Percentiles rank a stretch among this genome's conserved stretches.
Conservation (phyloP, 2,797 vertebrate species). For the Picus viridis region DNA sequence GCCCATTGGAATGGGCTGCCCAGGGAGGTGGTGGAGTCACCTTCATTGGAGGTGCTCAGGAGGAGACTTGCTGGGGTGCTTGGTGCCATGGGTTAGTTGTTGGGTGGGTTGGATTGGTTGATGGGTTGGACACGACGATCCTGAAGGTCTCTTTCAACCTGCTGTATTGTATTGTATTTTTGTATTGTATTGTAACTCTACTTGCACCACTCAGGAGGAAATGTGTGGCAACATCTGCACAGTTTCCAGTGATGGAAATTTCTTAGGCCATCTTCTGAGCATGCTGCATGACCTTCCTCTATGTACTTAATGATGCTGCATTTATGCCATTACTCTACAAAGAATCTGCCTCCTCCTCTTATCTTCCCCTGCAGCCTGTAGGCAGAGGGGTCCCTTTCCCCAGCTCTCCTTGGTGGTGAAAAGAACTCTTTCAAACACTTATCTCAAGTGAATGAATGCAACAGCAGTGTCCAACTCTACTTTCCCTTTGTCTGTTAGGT, state of each 20-base stretch:
- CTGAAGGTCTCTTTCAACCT: no score
- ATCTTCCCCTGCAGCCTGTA: background rate
- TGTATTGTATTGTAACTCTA: no score
- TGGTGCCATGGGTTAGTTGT: no score
- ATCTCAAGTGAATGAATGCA: background rate
- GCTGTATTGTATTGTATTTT: no score
- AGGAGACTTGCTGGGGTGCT: no score
- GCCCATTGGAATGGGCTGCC: no score
- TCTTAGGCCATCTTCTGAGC: background rate
- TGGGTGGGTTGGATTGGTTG: no score
- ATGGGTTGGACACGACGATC: no score
- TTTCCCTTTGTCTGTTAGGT: background rate
- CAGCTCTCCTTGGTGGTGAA: background rate
- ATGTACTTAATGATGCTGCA: background rate
- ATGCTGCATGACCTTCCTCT: background rate
- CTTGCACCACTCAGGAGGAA: background rate
- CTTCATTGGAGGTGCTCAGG: no score
- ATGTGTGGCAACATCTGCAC: background rate
- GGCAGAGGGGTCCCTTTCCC: background rate
- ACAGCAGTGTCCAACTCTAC: background rate
- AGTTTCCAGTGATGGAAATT: background rate
- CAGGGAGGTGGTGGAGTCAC: no score
- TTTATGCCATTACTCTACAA: background rate
- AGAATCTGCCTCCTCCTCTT: background rate
- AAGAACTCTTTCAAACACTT: background rate